These are phyloP conservation scores for Hippopotamus amphibius DNA, from an alignment of 2,113 vertebrate genomes.

Conservation along the genomic window DNA sequence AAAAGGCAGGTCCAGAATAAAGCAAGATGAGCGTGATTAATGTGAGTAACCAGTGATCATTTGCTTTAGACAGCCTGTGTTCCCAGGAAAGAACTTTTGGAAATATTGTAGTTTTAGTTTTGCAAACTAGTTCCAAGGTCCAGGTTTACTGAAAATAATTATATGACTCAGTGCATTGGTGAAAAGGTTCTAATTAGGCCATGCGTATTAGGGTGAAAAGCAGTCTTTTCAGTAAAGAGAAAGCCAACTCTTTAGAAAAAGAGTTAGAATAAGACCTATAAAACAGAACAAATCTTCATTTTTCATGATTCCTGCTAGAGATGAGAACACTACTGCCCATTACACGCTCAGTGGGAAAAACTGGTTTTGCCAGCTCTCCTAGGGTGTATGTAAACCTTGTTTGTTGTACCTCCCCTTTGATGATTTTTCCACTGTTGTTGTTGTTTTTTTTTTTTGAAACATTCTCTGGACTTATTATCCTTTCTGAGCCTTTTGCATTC, in stretches of 20 bases:
- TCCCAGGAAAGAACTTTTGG: not conserved
- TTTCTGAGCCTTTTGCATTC: conserved; percentile 12
- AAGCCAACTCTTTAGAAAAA: conserved; percentile 15
- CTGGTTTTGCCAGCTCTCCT: not conserved
- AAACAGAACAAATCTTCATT: not conserved
- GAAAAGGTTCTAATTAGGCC: not conserved
- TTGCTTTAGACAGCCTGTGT: not conserved
- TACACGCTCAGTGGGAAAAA: not conserved
- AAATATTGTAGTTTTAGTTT: not conserved
- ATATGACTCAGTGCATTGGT: not conserved
- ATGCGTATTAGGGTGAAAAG: not conserved
- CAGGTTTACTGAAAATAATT: conserved; percentile 4
- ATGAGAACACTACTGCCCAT: not conserved
- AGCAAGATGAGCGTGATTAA: no score
- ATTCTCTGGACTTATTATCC: not conserved
- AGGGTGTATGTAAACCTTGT: not conserved
- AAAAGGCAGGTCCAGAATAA: not conserved
- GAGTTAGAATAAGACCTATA: not conserved
- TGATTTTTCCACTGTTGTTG: not conserved
- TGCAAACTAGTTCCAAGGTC: not conserved
- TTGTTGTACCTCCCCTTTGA: not conserved
- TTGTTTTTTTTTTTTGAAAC: not conserved
- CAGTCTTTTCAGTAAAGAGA: conserved; percentile 15
- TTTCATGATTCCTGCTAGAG: not conserved
- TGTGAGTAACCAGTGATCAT: no score